Conservation (phyloP, 2,113 vertebrate genomes). For the Glaucidium brasilianum region DNA sequence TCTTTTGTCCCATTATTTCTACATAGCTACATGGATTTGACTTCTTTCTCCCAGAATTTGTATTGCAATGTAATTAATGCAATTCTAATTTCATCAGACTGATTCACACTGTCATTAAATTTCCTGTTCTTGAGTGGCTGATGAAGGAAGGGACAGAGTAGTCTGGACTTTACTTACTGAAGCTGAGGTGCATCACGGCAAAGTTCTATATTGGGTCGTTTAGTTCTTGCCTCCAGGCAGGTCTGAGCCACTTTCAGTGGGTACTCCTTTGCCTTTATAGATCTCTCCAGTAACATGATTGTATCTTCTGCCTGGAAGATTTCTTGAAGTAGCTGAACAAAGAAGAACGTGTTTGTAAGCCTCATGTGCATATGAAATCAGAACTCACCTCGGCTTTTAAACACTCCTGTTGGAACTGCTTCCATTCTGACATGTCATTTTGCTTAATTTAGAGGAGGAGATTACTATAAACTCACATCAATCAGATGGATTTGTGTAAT, state of each 20-base stretch:
- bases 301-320: slow-evolving; percentile 76
- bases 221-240: slow-evolving; percentile 53
- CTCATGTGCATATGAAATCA: not conserved
- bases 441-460: not conserved
- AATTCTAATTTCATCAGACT: not conserved
- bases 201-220: slow-evolving; percentile 65
- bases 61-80: not conserved
- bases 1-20: not conserved
- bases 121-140: not conserved
- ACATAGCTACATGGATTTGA: not conserved
- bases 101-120: not conserved
- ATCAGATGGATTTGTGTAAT: not conserved
- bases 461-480: not conserved
- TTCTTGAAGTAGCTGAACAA: slow-evolving; percentile 69
- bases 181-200: slow-evolving; percentile 63
- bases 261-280: slow-evolving; percentile 69
- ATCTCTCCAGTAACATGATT: slow-evolving; percentile 64
- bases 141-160: not conserved
- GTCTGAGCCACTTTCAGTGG: slow-evolving; percentile 71
- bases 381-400: not conserved
- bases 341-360: not conserved
- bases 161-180: slow-evolving; percentile 53
- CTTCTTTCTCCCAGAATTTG: not conserved
- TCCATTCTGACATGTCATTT: not conserved
- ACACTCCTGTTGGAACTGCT: not conserved